Conservation (phyloP, 1,140 invertebrate genomes). For the Fopius arisanus region DNA sequence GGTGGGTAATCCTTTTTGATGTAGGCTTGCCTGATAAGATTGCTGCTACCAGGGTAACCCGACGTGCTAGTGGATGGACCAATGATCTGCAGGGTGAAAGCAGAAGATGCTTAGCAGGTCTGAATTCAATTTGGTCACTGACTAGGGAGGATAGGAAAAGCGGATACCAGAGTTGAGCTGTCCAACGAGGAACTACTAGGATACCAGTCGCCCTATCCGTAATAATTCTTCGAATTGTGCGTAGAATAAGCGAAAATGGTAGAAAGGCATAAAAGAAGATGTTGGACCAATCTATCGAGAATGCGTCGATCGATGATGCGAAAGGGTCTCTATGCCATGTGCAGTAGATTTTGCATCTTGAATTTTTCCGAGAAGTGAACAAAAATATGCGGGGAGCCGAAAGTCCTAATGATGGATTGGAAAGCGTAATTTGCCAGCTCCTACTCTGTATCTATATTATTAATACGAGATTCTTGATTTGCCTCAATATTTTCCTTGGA, state of each 20-base stretch:
- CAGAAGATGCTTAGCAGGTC: slow-evolving; percentile 30
- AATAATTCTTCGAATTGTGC: slow-evolving; percentile 23
- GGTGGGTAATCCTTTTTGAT: background rate
- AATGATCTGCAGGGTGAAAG: slow-evolving; percentile 36
- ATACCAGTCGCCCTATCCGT: background rate
- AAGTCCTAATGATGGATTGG: slow-evolving; percentile 30
- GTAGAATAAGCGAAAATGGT: slow-evolving; percentile 23
- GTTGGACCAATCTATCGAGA: slow-evolving; percentile 16
- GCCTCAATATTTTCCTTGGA: slow-evolving; percentile 39
- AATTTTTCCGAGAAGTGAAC: slow-evolving; percentile 23
- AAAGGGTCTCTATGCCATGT: slow-evolving; percentile 18
- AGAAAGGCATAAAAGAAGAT: slow-evolving; percentile 20
- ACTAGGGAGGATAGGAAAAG: background rate
- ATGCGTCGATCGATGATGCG: slow-evolving; percentile 21
- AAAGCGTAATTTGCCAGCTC: slow-evolving; percentile 22
- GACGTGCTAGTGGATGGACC: slow-evolving; percentile 36
- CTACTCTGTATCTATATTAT: slow-evolving; percentile 28
- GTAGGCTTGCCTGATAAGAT: slow-evolving; percentile 22
- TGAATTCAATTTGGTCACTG: no score
- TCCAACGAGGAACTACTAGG: slow-evolving; percentile 20
- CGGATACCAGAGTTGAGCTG: slow-evolving; percentile 20
- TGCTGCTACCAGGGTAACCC: slow-evolving; percentile 38
- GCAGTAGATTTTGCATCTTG: slow-evolving; percentile 12
- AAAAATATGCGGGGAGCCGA: slow-evolving; percentile 31
- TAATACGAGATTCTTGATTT: slow-evolving; percentile 36